Percentiles rank a stretch among this genome's conserved stretches.
These are phyloP conservation scores for Lophochroa leadbeateri DNA, from an alignment of 2,113 vertebrate species.

Conservation along the genomic window DNA sequence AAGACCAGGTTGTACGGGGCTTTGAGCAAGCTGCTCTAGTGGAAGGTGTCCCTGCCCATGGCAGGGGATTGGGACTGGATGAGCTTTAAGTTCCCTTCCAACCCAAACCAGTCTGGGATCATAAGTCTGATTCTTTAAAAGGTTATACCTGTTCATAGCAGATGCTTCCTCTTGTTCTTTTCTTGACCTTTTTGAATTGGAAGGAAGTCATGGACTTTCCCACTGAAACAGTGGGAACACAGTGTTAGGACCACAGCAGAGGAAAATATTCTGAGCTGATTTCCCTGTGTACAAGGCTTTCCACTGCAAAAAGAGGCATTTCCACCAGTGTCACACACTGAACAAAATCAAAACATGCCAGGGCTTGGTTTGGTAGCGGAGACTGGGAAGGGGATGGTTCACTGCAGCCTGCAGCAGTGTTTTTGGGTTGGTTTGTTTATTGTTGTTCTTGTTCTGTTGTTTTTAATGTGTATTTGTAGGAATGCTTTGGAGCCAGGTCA, in stretches of 20 bases:
- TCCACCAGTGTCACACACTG: background rate
- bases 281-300: fast-evolving
- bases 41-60: background rate
- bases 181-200: background rate
- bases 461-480: background rate
- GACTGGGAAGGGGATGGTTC: background rate
- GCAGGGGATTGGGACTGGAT: too few relatives aligned
- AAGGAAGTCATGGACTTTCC: background rate
- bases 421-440: background rate
- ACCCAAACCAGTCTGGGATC: background rate
- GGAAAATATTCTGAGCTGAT: background rate
- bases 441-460: background rate
- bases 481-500: background rate
- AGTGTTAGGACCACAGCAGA: background rate
- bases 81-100: background rate
- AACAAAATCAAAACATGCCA: background rate
- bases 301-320: background rate
- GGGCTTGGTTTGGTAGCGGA: background rate
- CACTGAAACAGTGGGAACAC: background rate
- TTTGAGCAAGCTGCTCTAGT: background rate
- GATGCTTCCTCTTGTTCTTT: background rate
- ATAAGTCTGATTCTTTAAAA: background rate
- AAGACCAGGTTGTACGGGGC: background rate
- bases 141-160: background rate
- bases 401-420: background rate